Conservation (phyloP, 2,888 invertebrate genomes). For the Stenotaenia linearis region DNA sequence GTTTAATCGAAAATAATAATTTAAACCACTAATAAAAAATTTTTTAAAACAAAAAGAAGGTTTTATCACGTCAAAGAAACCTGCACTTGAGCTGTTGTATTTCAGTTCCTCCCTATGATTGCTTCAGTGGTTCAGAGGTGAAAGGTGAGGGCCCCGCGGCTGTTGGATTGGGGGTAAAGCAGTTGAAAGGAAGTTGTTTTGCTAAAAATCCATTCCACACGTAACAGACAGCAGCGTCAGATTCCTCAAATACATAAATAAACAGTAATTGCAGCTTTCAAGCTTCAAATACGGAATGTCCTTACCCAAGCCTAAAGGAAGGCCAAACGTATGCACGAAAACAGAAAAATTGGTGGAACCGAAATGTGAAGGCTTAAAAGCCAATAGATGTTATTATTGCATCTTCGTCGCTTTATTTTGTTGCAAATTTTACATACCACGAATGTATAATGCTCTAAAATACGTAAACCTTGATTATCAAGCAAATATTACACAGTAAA, state of each 20-base stretch:
- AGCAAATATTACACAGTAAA: too few species aligned
- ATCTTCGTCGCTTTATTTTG: too few species aligned
- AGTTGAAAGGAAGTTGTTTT: slow-evolving; percentile 11
- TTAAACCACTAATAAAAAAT: too few species aligned
- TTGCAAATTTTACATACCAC: too few species aligned
- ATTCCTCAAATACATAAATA: slow-evolving; percentile 11
- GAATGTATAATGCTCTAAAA: too few species aligned
- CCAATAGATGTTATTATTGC: too few species aligned
- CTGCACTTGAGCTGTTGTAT: background rate
- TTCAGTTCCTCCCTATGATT: background rate
- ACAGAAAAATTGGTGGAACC: too few species aligned
- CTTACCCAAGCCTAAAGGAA: background rate
- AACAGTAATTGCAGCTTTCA: slow-evolving; percentile 6
- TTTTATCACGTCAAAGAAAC: background rate
- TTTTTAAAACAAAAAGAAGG: background rate
- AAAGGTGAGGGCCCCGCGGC: background rate
- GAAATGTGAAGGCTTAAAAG: too few species aligned
- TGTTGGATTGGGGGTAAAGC: background rate
- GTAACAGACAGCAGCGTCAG: slow-evolving; percentile 19
- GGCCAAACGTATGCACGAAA: background rate
- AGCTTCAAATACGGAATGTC: background rate
- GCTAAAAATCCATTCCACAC: background rate
- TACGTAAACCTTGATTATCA: too few species aligned
- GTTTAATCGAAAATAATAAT: too few species aligned
- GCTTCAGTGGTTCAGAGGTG: background rate